Conservation (phyloP, 2,888 invertebrate species). For the Capitulum mitella region DNA sequence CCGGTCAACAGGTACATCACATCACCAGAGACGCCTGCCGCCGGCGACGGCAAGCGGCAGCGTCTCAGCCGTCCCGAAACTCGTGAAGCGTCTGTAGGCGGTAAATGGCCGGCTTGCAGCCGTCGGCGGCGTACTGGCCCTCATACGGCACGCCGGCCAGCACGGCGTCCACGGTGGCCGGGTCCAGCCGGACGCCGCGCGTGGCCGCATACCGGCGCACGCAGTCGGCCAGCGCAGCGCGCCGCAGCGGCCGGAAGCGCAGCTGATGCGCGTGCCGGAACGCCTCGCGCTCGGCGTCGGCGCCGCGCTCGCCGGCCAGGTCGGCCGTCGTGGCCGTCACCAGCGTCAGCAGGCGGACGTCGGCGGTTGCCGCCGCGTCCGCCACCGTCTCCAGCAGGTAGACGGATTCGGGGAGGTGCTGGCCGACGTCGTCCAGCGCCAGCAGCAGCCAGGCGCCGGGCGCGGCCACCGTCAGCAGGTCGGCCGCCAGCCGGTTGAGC, state of each 20-base stretch:
- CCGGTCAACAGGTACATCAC: too few relatives aligned
- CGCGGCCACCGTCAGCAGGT: neutral
- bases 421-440: neutral
- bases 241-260: neutral
- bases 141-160: neutral
- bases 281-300: neutral
- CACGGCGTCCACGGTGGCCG: neutral
- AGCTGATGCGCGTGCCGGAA: neutral
- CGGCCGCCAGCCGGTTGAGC: neutral
- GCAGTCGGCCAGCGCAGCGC: neutral
- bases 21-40: too few relatives aligned
- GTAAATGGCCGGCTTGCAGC: constrained; percentile 4
- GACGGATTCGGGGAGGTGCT: neutral
- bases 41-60: too few relatives aligned
- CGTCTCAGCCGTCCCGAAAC: neutral
- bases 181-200: neutral
- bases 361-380: neutral
- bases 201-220: neutral
- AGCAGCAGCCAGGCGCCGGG: neutral
- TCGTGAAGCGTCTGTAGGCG: neutral
- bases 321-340: neutral
- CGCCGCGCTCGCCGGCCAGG: neutral
- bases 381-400: neutral
- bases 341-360: neutral
- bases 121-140: neutral